Evolutionary conservation across 2,888 invertebrate genomes (phyloP).

Genomic region (Apamea monoglypha): DNA sequence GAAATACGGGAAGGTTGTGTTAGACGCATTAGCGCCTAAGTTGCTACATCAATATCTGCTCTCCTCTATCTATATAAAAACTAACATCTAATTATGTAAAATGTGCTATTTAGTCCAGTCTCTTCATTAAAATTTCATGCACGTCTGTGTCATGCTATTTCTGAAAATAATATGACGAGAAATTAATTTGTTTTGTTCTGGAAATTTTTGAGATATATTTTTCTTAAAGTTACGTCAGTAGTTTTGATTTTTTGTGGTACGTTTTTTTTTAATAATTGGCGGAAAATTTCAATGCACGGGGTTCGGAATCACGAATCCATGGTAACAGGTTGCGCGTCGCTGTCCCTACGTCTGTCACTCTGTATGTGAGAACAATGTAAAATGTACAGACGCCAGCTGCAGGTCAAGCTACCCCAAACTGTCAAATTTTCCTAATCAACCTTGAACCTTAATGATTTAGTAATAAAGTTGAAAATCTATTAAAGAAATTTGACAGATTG

Average conservation of each 20-base stretch:
- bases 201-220: background rate
- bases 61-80: background rate
- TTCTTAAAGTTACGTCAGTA: background rate
- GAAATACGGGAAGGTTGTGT: background rate
- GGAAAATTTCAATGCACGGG: background rate
- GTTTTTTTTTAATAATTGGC: background rate
- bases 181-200: background rate
- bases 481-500: too few relatives aligned
- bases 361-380: background rate
- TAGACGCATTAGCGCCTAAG: background rate
- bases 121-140: background rate
- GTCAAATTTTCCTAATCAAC: too few relatives aligned
- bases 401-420: too few relatives aligned
- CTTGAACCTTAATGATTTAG: too few relatives aligned
- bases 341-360: background rate
- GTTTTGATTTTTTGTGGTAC: background rate
- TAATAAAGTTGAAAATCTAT: too few relatives aligned
- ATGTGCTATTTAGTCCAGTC: background rate
- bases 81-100: background rate
- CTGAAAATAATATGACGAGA: background rate
- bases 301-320: background rate
- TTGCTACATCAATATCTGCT: background rate
- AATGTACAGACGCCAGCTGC: background rate
- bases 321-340: too few relatives aligned
- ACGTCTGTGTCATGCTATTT: background rate